Base-by-base conservation (phyloP, 2,113 vertebrate genomes). In the Semnornis frantzii region DNA sequence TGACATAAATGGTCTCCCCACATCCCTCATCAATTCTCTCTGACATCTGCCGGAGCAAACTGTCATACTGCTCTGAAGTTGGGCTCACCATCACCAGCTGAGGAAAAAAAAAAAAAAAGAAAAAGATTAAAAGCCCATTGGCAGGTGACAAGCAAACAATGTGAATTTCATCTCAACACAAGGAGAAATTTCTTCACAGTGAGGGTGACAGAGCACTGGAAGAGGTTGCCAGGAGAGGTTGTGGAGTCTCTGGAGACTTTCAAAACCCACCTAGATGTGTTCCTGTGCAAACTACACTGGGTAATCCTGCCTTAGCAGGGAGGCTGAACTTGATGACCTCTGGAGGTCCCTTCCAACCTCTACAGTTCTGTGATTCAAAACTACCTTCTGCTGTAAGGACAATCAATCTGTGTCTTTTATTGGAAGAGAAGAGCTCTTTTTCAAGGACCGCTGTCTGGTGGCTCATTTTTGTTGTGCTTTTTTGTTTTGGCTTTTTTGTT, bases 1-100 rank as follows among this genome's bases (percentile, higher is more conserved):
- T 98, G 95, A 99, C 99, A 92, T 99, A 99, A 97, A 99, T 99
- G 93, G 99, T 99, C 97, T 99, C 99, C 80, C 99, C 99, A 74
- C 99, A 99, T 42, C 99, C 99, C 96, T 99, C 99, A 37, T 99
- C 99, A 98, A 99, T 99, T 72, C 99, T 98, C 94, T 99, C 99
- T 80, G 98, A 98, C 91, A 99, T 98, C 97, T 99, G 99, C 73
- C 97, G 98, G 37, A 99, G 98, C 92, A 99, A 98, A n/a, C 98
- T 99, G 97, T 99, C 99, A 91, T 99, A 99, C 95, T 99, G 99
- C 97, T 99, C 99, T 89, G 99, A 98, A 44, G 98, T 99, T 34
- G 99, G 99, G 85, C 99, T 99, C 88, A 99, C 99, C 97, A 99
- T 98, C 66, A 98, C 99, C 96, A 99, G 96, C 99, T 99, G 96